phyloP scores from a whole-genome alignment of 2,797 vertebrate species.

The Hyperoplus immaculatus region DNA sequence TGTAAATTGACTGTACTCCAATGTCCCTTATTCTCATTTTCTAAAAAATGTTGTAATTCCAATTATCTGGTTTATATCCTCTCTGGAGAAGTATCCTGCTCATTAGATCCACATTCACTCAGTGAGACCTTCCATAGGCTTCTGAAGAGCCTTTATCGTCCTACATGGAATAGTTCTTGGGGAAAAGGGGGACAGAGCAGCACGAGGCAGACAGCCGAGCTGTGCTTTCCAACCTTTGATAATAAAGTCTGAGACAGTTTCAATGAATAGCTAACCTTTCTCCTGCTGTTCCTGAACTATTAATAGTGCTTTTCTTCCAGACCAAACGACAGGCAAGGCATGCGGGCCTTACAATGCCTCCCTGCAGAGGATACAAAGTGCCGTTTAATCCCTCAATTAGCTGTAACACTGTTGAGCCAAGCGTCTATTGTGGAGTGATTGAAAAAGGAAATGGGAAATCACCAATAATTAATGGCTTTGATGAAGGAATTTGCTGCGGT shows the following conservation, averaged over 20 bases:
- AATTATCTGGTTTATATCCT: background rate
- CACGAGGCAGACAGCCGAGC: constrained; percentile 30
- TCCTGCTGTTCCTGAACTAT: constrained; percentile 68
- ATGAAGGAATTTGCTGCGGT: constrained; percentile 1
- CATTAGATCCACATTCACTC: constrained; percentile 16
- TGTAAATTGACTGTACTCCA: background rate
- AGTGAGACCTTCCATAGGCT: constrained; percentile 6
- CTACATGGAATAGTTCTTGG: constrained; percentile 4
- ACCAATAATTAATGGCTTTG: constrained; percentile 23
- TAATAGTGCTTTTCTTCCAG: constrained; percentile 62
- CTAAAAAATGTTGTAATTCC: background rate
- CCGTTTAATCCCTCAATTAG: constrained; percentile 49
- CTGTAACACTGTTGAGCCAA: background rate
- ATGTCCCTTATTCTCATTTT: background rate
- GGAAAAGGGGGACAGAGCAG: constrained; percentile 5
- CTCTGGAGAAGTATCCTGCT: background rate
- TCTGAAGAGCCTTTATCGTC: constrained; percentile 11
- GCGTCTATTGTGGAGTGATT: constrained; percentile 28
- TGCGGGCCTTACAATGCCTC: constrained; percentile 37
- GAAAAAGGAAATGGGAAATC: constrained; percentile 17
- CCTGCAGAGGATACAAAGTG: constrained; percentile 43
- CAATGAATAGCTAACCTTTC: constrained; percentile 70
- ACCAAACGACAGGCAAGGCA: constrained; percentile 41
- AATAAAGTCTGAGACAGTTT: constrained; percentile 61
- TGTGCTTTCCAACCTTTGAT: constrained; percentile 56